Evolutionary conservation across 2,797 vertebrate species (phyloP).

Genomic region (Pseudochirops cupreus): DNA sequence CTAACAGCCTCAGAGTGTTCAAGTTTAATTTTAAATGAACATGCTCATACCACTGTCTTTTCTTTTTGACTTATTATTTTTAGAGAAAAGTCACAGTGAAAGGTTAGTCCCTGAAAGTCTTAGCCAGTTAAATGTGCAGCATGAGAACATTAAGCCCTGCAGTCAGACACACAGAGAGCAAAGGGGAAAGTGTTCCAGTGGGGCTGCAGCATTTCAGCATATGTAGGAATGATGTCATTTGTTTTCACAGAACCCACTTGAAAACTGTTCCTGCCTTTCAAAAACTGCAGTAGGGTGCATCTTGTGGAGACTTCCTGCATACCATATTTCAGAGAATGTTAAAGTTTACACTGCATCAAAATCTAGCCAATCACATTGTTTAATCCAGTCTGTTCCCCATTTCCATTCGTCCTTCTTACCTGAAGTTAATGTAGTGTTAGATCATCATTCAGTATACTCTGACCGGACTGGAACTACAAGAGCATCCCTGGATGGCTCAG

Average conservation of each 20-base stretch:
- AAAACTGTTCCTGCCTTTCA: slow-evolving; percentile 75
- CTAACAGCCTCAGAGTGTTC: slow-evolving; percentile 43
- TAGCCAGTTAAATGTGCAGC: slow-evolving; percentile 55
- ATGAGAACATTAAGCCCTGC: slow-evolving; percentile 46
- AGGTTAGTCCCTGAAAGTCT: slow-evolving; percentile 73
- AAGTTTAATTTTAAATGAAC: slow-evolving; percentile 62
- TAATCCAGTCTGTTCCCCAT: slow-evolving; percentile 40
- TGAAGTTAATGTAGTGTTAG: slow-evolving; percentile 41
- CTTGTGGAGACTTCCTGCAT: slow-evolving; percentile 77
- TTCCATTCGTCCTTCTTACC: slow-evolving; percentile 65
- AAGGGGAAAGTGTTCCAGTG: slow-evolving; percentile 25
- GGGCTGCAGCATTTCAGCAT: slow-evolving; percentile 73
- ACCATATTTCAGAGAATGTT: slow-evolving; percentile 66
- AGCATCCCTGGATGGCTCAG: neutral
- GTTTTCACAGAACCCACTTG: slow-evolving; percentile 70
- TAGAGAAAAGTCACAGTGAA: slow-evolving; percentile 66
- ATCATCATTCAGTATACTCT: neutral
- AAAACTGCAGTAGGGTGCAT: slow-evolving; percentile 69
- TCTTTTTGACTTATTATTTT: slow-evolving; percentile 66
- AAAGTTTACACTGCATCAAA: slow-evolving; percentile 68
- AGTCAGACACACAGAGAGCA: slow-evolving; percentile 65
- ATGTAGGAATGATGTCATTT: slow-evolving; percentile 61
- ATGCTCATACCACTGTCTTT: slow-evolving; percentile 64
- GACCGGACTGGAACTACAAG: neutral
- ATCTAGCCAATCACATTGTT: slow-evolving; percentile 55